Conservation (phyloP, 2,113 vertebrate species). For the Oxyura jamaicensis region DNA sequence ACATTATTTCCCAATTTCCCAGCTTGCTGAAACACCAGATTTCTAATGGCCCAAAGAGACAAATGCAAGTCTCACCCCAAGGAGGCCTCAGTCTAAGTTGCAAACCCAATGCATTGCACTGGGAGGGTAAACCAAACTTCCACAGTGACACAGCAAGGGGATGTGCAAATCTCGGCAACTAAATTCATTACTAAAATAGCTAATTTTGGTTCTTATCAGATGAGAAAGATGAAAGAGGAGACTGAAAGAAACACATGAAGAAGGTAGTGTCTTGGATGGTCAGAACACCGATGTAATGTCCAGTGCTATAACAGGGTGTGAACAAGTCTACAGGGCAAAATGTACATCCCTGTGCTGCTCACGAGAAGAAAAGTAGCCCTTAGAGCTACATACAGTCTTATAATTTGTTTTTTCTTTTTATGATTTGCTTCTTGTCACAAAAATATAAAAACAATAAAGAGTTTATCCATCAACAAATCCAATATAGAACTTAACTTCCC, state of each 20-base stretch:
- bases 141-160: no score
- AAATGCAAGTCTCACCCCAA: no score
- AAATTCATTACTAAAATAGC: neutral
- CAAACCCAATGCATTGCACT: neutral
- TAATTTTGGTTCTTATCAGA: neutral
- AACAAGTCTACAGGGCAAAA: neutral
- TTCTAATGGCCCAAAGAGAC: neutral
- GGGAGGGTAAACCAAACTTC: neutral
- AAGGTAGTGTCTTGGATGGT: neutral
- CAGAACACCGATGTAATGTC: neutral
- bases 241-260: neutral
- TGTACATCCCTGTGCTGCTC: neutral
- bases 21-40: neutral
- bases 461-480: neutral
- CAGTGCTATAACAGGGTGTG: neutral
- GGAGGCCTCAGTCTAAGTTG: neutral
- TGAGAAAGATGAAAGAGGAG: neutral
- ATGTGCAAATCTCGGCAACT: neutral
- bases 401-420: accelerated
- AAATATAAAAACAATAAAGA: neutral
- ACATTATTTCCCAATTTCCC: neutral
- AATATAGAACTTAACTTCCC: neutral
- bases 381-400: neutral
- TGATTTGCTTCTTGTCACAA: neutral
- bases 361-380: neutral